Evolutionary conservation across 2,113 vertebrate species (phyloP).

Genomic region (Mesembrinibis cayennensis): DNA sequence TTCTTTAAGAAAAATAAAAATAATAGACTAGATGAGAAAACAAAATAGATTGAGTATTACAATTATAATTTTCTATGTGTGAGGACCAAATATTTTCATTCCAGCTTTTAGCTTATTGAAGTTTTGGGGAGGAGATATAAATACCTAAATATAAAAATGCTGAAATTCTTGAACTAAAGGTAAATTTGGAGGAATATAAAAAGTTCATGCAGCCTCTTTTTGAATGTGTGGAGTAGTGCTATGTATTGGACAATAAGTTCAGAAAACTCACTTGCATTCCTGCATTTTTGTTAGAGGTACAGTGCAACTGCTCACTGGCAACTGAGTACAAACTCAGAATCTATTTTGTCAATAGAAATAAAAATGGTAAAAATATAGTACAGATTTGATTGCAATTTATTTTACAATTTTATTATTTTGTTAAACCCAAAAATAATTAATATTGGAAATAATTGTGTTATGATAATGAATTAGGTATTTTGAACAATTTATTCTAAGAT

Average conservation of each 20-base stretch:
- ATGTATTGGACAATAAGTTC: neutral
- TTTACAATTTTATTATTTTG: neutral
- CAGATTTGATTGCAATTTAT: neutral
- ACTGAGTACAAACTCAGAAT: neutral
- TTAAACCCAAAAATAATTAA: neutral
- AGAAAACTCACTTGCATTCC: neutral
- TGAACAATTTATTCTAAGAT: neutral
- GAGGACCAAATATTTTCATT: neutral
- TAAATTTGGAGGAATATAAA: neutral
- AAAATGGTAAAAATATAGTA: neutral
- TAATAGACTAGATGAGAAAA: neutral
- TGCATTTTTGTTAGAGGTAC: neutral
- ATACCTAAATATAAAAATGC: neutral
- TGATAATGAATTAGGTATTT: neutral
- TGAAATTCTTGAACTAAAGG: neutral
- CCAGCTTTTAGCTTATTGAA: neutral
- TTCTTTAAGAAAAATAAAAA: neutral
- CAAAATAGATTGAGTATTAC: neutral
- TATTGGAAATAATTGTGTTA: neutral
- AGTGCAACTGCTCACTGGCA: neutral
- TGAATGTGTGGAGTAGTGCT: neutral
- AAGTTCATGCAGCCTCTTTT: neutral
- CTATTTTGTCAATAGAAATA: neutral
- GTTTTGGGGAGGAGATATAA: neutral
- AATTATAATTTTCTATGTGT: neutral